These are phyloP conservation scores for Thera obeliscata DNA, from an alignment of 2,888 invertebrate species.

Conservation along the genomic window DNA sequence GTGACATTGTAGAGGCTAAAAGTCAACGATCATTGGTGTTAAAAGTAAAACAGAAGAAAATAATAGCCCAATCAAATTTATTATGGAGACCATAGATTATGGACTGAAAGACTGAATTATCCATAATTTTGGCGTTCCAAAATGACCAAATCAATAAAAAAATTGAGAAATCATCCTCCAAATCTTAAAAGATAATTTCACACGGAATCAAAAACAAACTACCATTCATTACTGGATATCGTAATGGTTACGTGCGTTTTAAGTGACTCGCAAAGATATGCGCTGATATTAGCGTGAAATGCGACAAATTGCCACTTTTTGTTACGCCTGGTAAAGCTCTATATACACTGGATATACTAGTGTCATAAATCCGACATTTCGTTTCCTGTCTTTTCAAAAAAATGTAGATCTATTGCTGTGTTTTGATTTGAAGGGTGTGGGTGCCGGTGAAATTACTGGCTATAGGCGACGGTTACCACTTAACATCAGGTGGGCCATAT, in stretches of 20 bases:
- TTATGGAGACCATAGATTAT: too few species aligned
- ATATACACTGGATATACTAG: neutral
- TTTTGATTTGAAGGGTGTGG: too few species aligned
- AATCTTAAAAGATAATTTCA: conserved; percentile 23
- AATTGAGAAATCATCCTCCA: neutral
- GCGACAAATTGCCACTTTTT: conserved; percentile 30
- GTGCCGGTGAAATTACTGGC: too few species aligned
- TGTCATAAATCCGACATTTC: too few species aligned
- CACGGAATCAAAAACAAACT: conserved; percentile 21
- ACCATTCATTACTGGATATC: conserved; percentile 25
- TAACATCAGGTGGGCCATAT: too few species aligned
- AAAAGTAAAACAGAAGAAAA: neutral
- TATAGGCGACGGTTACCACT: too few species aligned
- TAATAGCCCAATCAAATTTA: neutral
- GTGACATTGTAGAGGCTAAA: conserved; percentile 22
- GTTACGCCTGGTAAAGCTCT: conserved; percentile 18
- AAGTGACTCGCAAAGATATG: conserved; percentile 21
- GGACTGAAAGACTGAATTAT: too few species aligned
- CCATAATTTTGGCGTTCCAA: too few species aligned
- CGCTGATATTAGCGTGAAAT: conserved; percentile 20
- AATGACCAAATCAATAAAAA: neutral
- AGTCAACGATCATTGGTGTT: conserved; percentile 2
- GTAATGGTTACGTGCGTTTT: conserved; percentile 31
- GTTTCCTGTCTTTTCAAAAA: too few species aligned
- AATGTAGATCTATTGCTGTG: too few species aligned